Conservation (phyloP, 1,140 invertebrate genomes). For the Philopotamus ludificatus region DNA sequence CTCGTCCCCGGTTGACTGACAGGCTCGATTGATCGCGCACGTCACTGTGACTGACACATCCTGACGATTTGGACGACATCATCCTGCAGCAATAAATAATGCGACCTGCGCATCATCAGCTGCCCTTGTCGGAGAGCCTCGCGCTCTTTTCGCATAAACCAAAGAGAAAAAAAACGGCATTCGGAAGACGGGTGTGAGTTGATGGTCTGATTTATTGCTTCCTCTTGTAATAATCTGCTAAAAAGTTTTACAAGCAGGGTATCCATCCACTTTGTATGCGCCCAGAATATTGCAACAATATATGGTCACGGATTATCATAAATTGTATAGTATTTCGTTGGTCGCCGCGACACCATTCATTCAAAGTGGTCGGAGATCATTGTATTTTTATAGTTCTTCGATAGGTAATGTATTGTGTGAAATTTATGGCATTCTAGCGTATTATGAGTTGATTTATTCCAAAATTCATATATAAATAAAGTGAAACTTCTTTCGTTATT, state of each 20-base stretch:
- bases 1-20: neutral
- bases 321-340: no score
- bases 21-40: neutral
- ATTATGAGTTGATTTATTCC: no score
- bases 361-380: no score
- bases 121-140: neutral
- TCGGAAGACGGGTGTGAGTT: neutral
- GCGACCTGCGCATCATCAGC: neutral
- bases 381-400: no score
- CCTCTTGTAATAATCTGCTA: conserved; percentile 25
- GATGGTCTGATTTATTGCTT: conserved; percentile 31
- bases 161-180: neutral
- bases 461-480: no score
- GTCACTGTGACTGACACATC: neutral
- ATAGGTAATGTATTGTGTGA: no score
- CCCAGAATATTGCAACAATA: no score
- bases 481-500: no score
- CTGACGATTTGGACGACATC: neutral
- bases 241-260: conserved; percentile 14
- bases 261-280: no score
- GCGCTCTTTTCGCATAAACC: neutral
- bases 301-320: no score
- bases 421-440: no score
- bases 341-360: no score
- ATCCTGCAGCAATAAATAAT: neutral